Evolutionary conservation across 2,888 invertebrate genomes (phyloP).

Genomic region (Adelognathus sp.): DNA sequence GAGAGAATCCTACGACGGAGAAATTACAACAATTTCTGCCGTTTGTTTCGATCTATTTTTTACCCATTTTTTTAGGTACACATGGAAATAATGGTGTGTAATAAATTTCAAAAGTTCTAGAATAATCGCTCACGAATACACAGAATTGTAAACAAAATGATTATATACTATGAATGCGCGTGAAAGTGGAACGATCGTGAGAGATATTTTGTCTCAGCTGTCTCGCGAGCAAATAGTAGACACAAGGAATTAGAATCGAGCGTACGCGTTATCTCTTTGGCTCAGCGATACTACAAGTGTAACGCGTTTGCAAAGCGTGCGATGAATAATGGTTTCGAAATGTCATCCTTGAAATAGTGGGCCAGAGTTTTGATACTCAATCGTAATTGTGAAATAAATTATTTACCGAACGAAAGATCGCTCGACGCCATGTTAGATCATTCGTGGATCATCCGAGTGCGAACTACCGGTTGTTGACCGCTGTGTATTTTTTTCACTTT

Average conservation of each 20-base stretch:
- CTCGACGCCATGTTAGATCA: slow-evolving; percentile 80
- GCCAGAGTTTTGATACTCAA: slow-evolving; percentile 7
- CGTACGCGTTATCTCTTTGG: not conserved
- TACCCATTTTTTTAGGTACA: too few relatives aligned
- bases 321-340: not conserved
- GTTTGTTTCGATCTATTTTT: too few relatives aligned
- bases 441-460: slow-evolving; percentile 74
- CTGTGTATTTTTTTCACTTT: not conserved
- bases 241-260: not conserved
- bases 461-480: slow-evolving; percentile 52
- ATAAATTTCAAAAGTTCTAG: not conserved
- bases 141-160: not conserved
- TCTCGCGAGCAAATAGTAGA: not conserved
- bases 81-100: too few relatives aligned
- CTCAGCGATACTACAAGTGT: not conserved
- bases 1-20: too few relatives aligned
- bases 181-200: slow-evolving; percentile 4
- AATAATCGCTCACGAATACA: not conserved
- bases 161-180: not conserved
- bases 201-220: not conserved
- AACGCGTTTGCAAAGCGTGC: not conserved
- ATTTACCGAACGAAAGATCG: slow-evolving; percentile 81
- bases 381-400: slow-evolving; percentile 59
- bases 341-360: not conserved
- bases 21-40: too few relatives aligned